Evolutionary conservation across 2,797 vertebrate genomes (phyloP), one percentile per base, ranked within the genome.

Genomic region (Helicolenus hilgendorfi): DNA sequence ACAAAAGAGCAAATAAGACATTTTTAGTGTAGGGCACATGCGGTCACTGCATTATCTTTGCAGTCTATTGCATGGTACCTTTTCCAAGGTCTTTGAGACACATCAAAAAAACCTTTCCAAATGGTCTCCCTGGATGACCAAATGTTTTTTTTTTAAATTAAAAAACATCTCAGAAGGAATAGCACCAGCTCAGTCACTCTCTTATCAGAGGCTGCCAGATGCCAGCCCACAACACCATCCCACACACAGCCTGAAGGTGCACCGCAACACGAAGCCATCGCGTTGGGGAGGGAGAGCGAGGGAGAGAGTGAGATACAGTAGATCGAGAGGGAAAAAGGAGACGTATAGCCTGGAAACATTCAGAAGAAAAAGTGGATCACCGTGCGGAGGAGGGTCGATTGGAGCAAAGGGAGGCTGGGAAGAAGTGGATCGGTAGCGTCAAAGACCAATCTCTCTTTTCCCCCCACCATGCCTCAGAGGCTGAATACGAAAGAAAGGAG

Each of bases 201-300:
- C 96, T 97, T 97, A 97, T 97, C 96, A 91, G 91, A 95, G 89
- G 82, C 94, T 96, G 95, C 94, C 97, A 97, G 96, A 96, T 96
- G 93, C 94, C 94, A 91, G 85, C 97, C 95, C 89, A 96, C 92
- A 94, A 94, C 92, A 91, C 91, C 92, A 94, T 93, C 94, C 96
- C 89, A 97, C 94, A 91, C 95, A 96, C 74, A 92, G 97, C 97
- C 96, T 87, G 94, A 82, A 96, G 96, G 95, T 96, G 91, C 96
- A 95, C 89, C 53, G 91, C 90, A 89, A 96, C 95, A 91, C 81
- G 71, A 90, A 96, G 95, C 89, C 89, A 87, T 89, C 63, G 82
- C 87, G 86, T 79, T 76, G 75, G 86, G 77, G 80, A 86, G 86
- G 65, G 72, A 76, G 79, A 72, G 84, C 11, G 45, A 77, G 81